Evolutionary conservation across 2,113 vertebrate genomes (phyloP), one percentile per base, ranked within the genome.

Genomic region (Prunella fulvescens): DNA sequence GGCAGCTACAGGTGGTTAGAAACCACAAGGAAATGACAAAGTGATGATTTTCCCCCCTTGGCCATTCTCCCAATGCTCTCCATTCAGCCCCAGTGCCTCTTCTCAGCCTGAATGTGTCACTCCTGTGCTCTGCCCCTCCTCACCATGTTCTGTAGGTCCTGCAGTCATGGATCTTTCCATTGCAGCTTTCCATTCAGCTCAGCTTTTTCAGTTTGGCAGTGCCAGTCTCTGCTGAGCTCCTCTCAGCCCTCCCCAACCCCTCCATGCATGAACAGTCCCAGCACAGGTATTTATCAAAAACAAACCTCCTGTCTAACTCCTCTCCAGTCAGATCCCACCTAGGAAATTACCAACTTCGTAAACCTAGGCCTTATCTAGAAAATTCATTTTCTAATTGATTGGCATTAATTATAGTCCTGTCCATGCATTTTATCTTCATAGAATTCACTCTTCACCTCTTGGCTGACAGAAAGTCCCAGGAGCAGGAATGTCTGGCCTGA

Each of bases 91-190:
- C 24, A 28, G 44, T 13, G 28, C 33, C 44, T 88, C 53, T 22
- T 40, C n/a, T 45, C 53, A 67, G 44, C 37, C 74, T 56, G n/a
- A 39, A 29, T 0, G 8, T 76, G 80, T 29, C 61, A 16, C 29
- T 19, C 23, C 22, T 44, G 19, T 62, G n/a, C 76, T 29, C 0
- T 19, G 44, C 18, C 73, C 50, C 69, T 48, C 82, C 56, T 20
- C 53, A 40, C 47, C 20, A 31, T 0, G 0, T 25, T 65, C 1
- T 1, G 0, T 3, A 9, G 8, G 45, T 10, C 7, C n/a, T 50
- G 18, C 44, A 50, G 16, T 29, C 51, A 33, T 0, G 0, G n/a
- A n/a, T n/a, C n/a, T n/a, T 31, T 33, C 42, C 61, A 35, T 61
- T 74, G 37, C 65, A 79, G 3, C n/a, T 16, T 44, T 48, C n/a